phyloP scores from a whole-genome alignment of 2,888 invertebrate genomes.

The Eubasilissa splendida region DNA sequence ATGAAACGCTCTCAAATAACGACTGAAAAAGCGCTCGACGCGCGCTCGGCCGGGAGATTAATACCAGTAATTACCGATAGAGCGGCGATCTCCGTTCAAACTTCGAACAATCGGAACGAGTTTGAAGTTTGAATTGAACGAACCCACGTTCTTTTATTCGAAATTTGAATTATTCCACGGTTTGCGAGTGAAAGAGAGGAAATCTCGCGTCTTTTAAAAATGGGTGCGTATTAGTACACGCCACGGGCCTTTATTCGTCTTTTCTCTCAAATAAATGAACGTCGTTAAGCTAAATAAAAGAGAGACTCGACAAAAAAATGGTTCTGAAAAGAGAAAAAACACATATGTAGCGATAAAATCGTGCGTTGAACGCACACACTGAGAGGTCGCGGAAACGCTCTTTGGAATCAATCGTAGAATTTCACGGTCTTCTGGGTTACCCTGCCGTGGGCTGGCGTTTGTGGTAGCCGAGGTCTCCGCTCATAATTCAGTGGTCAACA shows the following conservation, averaged over 20 bases:
- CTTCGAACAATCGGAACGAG: conserved; percentile 36
- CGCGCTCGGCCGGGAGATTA: neutral
- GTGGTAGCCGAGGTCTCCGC: no score
- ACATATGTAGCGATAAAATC: no score
- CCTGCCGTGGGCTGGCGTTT: no score
- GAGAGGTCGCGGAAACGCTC: no score
- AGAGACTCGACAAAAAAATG: neutral
- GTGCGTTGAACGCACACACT: no score
- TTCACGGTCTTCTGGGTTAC: no score
- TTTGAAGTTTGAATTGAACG: conserved; percentile 38
- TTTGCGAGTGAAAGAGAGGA: conserved; percentile 20
- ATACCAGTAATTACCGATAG: conserved; percentile 36
- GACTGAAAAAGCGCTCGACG: no score
- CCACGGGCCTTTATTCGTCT: conserved; percentile 2
- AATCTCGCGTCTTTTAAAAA: neutral
- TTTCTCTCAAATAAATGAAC: conserved; percentile 7
- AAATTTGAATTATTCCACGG: conserved; percentile 38
- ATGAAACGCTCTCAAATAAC: no score
- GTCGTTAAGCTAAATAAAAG: conserved; percentile 13
- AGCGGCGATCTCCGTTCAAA: conserved; percentile 25
- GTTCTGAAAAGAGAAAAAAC: no score
- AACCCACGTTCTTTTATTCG: conserved; percentile 38
- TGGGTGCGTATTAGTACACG: conserved; percentile 10
- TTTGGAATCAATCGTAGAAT: no score
- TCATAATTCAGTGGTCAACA: no score